phyloP scores from a whole-genome alignment of 2,797 vertebrate species.

The Streptopelia turtur region DNA sequence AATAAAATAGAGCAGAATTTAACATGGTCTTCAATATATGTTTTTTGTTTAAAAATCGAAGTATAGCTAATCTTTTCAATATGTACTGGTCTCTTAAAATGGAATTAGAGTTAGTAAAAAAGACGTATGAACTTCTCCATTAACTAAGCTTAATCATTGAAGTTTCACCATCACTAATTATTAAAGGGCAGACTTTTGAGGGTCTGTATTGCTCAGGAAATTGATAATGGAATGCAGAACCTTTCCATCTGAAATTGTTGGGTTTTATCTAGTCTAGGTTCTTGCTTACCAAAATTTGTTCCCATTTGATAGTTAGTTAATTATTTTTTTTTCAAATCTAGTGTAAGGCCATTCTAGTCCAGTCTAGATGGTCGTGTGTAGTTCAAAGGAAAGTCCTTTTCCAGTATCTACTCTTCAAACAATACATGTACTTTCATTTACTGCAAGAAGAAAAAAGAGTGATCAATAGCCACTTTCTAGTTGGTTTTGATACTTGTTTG shows the following conservation, averaged over 20 bases:
- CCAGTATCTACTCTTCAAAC: neutral
- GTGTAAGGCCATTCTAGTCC: neutral
- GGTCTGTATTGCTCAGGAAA: neutral
- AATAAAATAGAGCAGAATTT: neutral
- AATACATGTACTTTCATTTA: neutral
- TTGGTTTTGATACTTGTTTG: neutral
- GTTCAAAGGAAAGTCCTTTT: neutral
- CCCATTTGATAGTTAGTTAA: neutral
- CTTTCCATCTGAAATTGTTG: neutral
- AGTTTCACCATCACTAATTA: neutral
- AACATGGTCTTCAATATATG: neutral
- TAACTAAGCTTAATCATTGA: neutral
- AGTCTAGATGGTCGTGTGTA: neutral
- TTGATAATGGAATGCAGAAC: neutral
- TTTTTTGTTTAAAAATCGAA: neutral
- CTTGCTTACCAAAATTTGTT: neutral
- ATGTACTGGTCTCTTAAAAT: neutral
- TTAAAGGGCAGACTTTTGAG: neutral
- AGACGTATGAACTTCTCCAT: neutral
- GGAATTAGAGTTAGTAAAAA: neutral
- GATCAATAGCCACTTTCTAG: neutral
- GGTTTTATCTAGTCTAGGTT: neutral
- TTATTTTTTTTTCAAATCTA: neutral
- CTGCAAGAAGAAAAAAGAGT: neutral
- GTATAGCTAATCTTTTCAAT: neutral